A percentile compares a stretch with the other conserved stretches of the same genome.
phyloP scores from a whole-genome alignment of 2,888 invertebrate genomes.

The Aleiodes alternator region DNA sequence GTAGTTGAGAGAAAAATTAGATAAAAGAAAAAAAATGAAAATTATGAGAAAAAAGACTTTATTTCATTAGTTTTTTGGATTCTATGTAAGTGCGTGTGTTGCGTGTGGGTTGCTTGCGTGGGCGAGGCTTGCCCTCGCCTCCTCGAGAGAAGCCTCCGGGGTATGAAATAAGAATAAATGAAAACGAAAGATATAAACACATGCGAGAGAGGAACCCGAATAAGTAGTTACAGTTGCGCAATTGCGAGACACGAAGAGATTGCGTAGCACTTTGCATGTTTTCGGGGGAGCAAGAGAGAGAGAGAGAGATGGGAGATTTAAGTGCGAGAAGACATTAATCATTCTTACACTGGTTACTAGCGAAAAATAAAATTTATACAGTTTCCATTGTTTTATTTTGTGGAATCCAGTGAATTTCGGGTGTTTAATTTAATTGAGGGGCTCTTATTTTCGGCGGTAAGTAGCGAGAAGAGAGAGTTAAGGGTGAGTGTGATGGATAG shows the following conservation, averaged over 20 bases:
- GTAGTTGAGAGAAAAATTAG: too few species aligned
- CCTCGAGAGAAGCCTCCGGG: conserved; percentile 11
- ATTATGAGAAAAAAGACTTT: conserved; percentile 40
- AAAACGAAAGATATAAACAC: conserved; percentile 39
- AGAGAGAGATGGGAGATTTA: not conserved
- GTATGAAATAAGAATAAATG: conserved; percentile 47
- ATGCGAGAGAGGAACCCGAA: conserved; percentile 30
- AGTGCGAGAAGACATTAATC: conserved; percentile 10
- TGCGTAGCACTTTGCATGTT: conserved; percentile 15
- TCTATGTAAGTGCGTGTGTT: conserved; percentile 17
- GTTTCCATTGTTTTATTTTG: too few species aligned
- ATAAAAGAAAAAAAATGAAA: conserved; percentile 28
- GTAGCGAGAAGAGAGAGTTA: too few species aligned
- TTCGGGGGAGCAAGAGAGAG: not conserved
- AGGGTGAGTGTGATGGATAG: too few species aligned
- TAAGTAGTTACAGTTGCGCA: conserved; percentile 27
- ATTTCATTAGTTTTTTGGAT: not conserved
- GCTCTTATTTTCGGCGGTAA: too few species aligned
- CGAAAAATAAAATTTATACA: not conserved
- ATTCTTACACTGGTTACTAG: conserved; percentile 16
- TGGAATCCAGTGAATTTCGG: too few species aligned
- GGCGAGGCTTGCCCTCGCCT: conserved; percentile 22
- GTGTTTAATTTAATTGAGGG: too few species aligned
- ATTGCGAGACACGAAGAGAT: conserved; percentile 15
- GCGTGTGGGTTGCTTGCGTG: conserved; percentile 41